Evolutionary conservation across 2,797 vertebrate genomes (phyloP).

Genomic region (Rhabdophis nuchalis): DNA sequence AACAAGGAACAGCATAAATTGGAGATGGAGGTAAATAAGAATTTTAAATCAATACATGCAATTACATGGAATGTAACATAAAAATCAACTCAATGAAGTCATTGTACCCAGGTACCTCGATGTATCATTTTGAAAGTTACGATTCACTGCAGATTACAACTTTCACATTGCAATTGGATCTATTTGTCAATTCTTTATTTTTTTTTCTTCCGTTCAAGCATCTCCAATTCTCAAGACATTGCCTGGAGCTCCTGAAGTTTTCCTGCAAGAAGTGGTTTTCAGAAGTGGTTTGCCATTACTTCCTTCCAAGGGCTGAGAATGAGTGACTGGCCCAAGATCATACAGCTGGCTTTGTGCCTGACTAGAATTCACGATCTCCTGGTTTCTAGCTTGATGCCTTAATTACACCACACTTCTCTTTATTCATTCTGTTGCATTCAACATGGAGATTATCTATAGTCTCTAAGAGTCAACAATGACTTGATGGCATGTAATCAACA

Average conservation of each 20-base stretch:
- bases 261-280: not conserved
- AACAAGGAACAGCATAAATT: not conserved
- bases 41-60: not conserved
- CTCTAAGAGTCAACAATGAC: not conserved
- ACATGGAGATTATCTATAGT: not conserved
- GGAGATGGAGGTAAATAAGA: not conserved
- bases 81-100: not conserved
- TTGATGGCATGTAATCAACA: not conserved
- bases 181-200: not conserved
- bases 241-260: not conserved
- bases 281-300: not conserved
- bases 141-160: not conserved
- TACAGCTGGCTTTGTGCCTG: not conserved
- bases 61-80: not conserved
- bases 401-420: not conserved
- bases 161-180: not conserved
- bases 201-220: not conserved
- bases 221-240: not conserved
- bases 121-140: not conserved
- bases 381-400: not conserved
- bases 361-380: not conserved
- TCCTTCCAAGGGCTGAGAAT: not conserved
- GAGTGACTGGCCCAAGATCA: not conserved
- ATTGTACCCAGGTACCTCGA: not conserved
- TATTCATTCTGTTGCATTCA: slow-evolving; percentile 26